Evolutionary conservation across 2,797 vertebrate species (phyloP).

Genomic region (Phataginus tricuspis): DNA sequence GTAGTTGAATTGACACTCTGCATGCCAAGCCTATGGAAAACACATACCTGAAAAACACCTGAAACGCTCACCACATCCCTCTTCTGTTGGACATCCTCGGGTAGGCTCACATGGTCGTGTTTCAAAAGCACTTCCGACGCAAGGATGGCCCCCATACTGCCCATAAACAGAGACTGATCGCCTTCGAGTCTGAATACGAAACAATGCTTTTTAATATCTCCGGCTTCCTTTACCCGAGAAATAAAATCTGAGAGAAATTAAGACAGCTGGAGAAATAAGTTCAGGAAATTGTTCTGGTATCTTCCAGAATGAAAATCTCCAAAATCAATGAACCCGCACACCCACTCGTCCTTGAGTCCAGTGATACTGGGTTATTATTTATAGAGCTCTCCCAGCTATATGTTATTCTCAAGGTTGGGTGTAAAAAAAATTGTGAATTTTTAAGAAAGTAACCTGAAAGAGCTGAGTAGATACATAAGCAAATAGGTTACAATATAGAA

Average conservation of each 20-base stretch:
- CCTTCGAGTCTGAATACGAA: constrained; percentile 88
- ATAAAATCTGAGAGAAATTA: background rate
- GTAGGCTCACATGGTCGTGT: constrained; percentile 87
- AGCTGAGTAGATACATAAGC: background rate
- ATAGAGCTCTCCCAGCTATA: background rate
- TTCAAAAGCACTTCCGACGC: constrained; percentile 88
- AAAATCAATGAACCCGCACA: background rate
- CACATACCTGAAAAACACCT: constrained; percentile 92
- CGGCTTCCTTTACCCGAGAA: constrained; percentile 1
- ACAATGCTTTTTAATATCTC: background rate
- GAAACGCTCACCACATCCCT: constrained; percentile 92
- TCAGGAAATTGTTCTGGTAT: background rate
- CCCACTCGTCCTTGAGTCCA: background rate
- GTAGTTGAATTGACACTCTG: background rate
- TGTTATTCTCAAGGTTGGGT: background rate
- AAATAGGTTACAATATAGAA: background rate
- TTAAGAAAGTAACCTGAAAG: constrained; percentile 8
- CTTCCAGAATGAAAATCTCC: constrained; percentile 3
- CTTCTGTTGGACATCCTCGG: constrained; percentile 89
- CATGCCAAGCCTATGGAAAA: background rate
- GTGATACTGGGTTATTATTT: background rate
- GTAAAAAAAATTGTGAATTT: background rate
- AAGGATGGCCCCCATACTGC: constrained; percentile 91
- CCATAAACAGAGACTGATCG: constrained; percentile 88
- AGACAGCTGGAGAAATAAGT: background rate